phyloP scores from a whole-genome alignment of 2,888 invertebrate species.

The Phyllotreta cruciferae region DNA sequence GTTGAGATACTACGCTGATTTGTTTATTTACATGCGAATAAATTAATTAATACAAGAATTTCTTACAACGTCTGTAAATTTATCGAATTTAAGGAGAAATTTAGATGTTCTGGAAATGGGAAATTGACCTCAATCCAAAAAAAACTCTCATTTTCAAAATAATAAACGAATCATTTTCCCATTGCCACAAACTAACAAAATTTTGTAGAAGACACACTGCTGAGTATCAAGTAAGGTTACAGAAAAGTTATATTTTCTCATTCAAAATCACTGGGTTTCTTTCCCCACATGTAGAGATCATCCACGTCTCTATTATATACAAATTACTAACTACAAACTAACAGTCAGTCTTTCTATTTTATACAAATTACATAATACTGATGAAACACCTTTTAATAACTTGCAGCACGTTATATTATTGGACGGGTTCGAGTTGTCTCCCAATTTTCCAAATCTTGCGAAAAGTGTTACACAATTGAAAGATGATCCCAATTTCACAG shows the following conservation, averaged over 20 bases:
- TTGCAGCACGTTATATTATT: slow-evolving; percentile 21
- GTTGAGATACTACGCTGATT: slow-evolving; percentile 54
- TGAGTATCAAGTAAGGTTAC: no score
- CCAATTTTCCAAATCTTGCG: no score
- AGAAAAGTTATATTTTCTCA: no score
- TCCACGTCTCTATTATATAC: slow-evolving; percentile 11
- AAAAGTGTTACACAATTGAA: no score
- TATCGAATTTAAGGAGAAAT: slow-evolving; percentile 1
- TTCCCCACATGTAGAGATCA: slow-evolving; percentile 14
- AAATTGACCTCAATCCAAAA: no score
- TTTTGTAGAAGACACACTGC: no score
- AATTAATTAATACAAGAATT: slow-evolving; percentile 21
- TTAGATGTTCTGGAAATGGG: background rate
- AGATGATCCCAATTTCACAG: no score
- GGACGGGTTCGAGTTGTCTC: no score
- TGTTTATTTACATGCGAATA: slow-evolving; percentile 47
- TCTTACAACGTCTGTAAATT: slow-evolving; percentile 9
- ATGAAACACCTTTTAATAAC: slow-evolving; percentile 36
- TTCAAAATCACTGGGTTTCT: slow-evolving; percentile 21
- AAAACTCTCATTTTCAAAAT: no score
- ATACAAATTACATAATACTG: slow-evolving; percentile 47
- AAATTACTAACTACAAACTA: slow-evolving; percentile 26
- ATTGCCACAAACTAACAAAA: no score
- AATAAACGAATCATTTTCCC: no score
- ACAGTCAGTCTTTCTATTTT: slow-evolving; percentile 48